Conservation (phyloP, 2,797 vertebrate species). For the Moxostoma hubbsi region DNA sequence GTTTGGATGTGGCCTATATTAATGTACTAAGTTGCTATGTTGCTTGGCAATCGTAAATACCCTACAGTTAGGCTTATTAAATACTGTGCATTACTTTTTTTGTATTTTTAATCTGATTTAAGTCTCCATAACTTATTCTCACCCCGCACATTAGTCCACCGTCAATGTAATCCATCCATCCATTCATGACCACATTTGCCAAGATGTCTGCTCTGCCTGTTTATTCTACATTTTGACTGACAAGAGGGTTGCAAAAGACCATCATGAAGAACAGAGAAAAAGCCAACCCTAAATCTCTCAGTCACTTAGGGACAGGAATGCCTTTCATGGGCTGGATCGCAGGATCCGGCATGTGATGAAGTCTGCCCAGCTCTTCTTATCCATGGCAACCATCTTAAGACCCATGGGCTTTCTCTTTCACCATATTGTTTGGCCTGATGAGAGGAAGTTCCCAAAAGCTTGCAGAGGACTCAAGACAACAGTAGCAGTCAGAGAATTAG, state of each 20-base stretch:
- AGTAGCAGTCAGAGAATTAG: slow-evolving; percentile 21
- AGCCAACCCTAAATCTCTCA: slow-evolving; percentile 15
- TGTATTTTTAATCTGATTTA: no score
- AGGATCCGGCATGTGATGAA: slow-evolving; percentile 26
- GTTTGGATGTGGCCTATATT: no score
- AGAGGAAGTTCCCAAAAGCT: slow-evolving; percentile 44
- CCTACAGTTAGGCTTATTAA: no score
- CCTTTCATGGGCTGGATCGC: slow-evolving; percentile 24
- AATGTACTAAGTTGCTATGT: no score
- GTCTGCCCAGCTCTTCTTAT: slow-evolving; percentile 20
- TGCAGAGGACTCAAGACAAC: slow-evolving; percentile 5
- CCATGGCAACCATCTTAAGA: slow-evolving; percentile 46
- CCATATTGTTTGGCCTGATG: slow-evolving; percentile 42
- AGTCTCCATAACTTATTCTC: no score
- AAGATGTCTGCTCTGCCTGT: not conserved
- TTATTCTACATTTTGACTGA: not conserved
- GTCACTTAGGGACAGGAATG: slow-evolving; percentile 28
- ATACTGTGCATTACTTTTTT: no score
- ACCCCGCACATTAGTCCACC: no score
- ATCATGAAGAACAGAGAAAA: slow-evolving; percentile 19
- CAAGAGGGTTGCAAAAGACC: not conserved
- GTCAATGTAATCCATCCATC: not conserved
- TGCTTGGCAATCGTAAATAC: no score
- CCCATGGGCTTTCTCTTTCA: slow-evolving; percentile 31
- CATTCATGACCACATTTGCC: not conserved